These are phyloP conservation scores for Drosophila lowei DNA, from an alignment of 1,140 invertebrate species.

Conservation along the genomic window DNA sequence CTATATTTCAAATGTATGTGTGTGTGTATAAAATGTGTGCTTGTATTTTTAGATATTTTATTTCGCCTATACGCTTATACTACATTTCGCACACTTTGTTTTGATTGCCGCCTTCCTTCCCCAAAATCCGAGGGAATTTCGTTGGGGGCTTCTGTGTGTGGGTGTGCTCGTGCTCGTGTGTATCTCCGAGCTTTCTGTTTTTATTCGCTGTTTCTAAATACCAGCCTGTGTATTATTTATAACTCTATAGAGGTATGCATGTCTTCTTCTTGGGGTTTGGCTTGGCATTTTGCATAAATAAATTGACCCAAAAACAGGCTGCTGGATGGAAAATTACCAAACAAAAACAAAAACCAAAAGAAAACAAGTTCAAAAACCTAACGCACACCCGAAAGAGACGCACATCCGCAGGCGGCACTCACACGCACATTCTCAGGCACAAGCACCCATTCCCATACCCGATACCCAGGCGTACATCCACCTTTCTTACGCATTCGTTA, in stretches of 20 bases:
- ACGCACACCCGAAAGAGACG: constrained; percentile 30
- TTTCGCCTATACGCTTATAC: constrained; percentile 24
- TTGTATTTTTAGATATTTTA: constrained; percentile 56
- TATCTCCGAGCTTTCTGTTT: constrained; percentile 54
- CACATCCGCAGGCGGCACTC: constrained; percentile 26
- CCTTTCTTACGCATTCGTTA: constrained; percentile 47
- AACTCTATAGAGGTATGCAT: constrained; percentile 12
- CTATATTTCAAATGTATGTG: constrained; percentile 31
- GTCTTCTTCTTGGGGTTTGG: constrained; percentile 24
- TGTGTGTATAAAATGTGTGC: constrained; percentile 28
- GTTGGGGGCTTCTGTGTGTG: constrained; percentile 11
- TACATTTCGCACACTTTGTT: constrained; percentile 75
- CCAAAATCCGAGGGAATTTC: too few species aligned
- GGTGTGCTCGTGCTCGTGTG: not conserved
- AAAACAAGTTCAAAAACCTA: constrained; percentile 58
- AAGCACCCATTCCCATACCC: not conserved
- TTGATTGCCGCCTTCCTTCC: constrained; percentile 57
- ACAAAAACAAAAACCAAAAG: too few species aligned
- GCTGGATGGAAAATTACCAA: constrained; percentile 61
- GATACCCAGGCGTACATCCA: constrained; percentile 26
- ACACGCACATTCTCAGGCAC: constrained; percentile 2
- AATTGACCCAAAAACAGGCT: constrained; percentile 63
- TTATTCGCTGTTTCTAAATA: constrained; percentile 74
- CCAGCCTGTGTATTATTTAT: constrained; percentile 31
- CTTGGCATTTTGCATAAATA: constrained; percentile 50